Evolutionary conservation across 2,888 invertebrate genomes (phyloP), one percentile per base, ranked within the genome.

Genomic region (Drosophila subsilvestris): DNA sequence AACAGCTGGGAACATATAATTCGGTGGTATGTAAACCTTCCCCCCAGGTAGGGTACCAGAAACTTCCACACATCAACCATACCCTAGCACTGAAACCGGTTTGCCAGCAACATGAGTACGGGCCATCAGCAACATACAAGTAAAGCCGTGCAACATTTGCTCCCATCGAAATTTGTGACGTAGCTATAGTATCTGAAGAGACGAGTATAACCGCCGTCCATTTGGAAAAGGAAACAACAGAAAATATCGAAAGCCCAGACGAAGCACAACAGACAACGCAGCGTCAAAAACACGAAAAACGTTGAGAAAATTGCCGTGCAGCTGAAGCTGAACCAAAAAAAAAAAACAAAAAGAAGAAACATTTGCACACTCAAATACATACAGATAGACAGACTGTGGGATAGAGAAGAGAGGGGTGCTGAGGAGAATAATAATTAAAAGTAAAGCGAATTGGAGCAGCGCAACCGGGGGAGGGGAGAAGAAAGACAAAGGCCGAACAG

Each of bases 231-330:
- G 53, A 20, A 55, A 55, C 44, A 54, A 54, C 54, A 54, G 25
- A 50, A 58, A 37, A 37, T 14, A 14, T n/a, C 37, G 7, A 37
- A 37, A 37, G 37, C 37, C 37, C 37, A 42, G 27, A 50, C 51
- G 59, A 59, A 71, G 53, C 58, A 42, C 12, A 58, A 49, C 32
- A 45, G 12, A 18, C 27, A 37, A 59, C 43, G 49, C 61, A 67
- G 78, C 69, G 55, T 62, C 53, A 59, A 48, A 59, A 61, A 62
- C 65, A 63, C 48, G 63, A 20, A 59, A 75, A 66, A 63, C 29
- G 51, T 47, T 25, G 9, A 55, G 29, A 55, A 59, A 69, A 60
- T 37, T 17, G 25, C 22, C 42, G 43, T 54, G 54, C 43, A 43
- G 22, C 10, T 18, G 37, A 63, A 67, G 59, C 45, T 60, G 32